Base-by-base conservation (phyloP, 1,140 invertebrate genomes). In the Artemia franciscana region DNA sequence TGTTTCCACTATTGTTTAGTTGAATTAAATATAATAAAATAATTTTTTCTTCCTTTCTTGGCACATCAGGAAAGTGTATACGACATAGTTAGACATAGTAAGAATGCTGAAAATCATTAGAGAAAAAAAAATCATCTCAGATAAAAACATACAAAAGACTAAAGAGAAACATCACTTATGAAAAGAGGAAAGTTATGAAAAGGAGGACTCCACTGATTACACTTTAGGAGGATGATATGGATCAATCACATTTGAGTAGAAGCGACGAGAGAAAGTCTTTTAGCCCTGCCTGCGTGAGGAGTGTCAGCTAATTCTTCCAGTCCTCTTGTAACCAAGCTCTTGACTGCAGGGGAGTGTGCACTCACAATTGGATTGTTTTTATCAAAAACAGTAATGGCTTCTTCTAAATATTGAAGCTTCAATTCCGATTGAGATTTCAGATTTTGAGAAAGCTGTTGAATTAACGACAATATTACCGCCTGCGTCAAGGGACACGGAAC, bases 371-470 rank as follows among this genome's bases (percentile, higher is more conserved):
- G 79, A 73, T 88, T 83, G 3, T 73, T 77, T 5, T 80, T 77
- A 70, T 91, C 85, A 57, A 94, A 73, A 71, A 83, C 87, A 70
- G 91, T 78, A 60, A 94, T 77, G 2, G 89, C 88, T 70, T 91
- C 88, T 70, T 88, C 82, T 26, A 94, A 75, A 77, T 87, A 92
- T 88, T 82, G 87, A 66, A 88, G 80, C 73, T 93, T 94, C 4
- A 91, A 76, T 67, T 88, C 85, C n/a, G 86, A 88, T 68, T 90
- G 81, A 61, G 82, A 78, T 25, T 77, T 77, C 71, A 96, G 80
- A 72, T 94, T 88, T 2, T 86, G 84, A 3, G 88, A 86, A 3
- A 96, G 78, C 71, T 96, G 91, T 72, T 93, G 89, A 65, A 95
- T 86, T 2, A 96, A 78, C 0, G 90, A 92, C 25, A 96, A 75